A percentile compares a stretch with the other conserved stretches of the same genome.
Evolutionary conservation across 2,797 vertebrate genomes (phyloP).

Genomic region (Bovichtus variegatus): DNA sequence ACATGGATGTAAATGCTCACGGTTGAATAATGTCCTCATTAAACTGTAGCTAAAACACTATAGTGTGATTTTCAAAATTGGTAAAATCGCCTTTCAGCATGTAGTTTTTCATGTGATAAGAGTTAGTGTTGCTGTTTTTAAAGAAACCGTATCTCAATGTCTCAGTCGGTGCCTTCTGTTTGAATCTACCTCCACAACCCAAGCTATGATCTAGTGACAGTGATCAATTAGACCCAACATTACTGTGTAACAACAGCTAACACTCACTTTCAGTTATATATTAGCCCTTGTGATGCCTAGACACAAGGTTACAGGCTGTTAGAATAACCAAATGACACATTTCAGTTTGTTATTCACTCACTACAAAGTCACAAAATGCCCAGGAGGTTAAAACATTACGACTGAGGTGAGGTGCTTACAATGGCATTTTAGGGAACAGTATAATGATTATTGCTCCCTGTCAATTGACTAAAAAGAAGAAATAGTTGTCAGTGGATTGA

Average conservation of each 20-base stretch:
- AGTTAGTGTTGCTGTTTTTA: neutral
- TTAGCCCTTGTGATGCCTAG: constrained; percentile 52
- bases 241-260: constrained; percentile 66
- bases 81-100: neutral
- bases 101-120: neutral
- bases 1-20: neutral
- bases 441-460: neutral
- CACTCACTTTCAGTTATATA: constrained; percentile 57
- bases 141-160: constrained; percentile 2
- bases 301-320: constrained; percentile 27
- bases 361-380: neutral
- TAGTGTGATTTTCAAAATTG: neutral
- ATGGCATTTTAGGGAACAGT: neutral
- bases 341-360: constrained; percentile 17
- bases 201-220: constrained; percentile 40
- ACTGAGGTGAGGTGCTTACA: constrained; percentile 1
- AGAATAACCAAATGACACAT: constrained; percentile 5
- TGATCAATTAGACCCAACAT: constrained; percentile 50
- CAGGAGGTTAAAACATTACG: constrained; percentile 16
- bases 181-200: neutral
- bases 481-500: neutral
- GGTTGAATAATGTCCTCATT: neutral
- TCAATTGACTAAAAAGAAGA: neutral
- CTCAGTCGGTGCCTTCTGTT: constrained; percentile 3
- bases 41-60: neutral